Evolutionary conservation across 2,888 invertebrate genomes (phyloP), one percentile per base, ranked within the genome.

Genomic region (Heteropelma amictum): DNA sequence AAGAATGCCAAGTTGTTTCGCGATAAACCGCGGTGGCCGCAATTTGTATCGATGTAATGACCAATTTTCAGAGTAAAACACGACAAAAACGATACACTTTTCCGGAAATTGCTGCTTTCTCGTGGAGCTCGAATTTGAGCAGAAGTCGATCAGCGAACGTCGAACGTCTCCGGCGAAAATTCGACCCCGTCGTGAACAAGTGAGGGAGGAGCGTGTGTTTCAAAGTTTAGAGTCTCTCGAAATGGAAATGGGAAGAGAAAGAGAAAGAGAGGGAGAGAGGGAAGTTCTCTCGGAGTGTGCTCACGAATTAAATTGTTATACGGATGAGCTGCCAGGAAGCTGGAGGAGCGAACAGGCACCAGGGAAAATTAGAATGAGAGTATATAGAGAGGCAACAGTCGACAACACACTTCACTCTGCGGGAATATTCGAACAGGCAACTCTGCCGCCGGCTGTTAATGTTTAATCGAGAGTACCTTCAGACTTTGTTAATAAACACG

Each of bases 281-380:
- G 23, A n/a, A 78, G 80, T 81, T 80, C 82, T 85, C 68, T 63
- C 68, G 45, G 72, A 51, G 72, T 68, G 72, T 72, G 72, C 51
- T 76, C 63, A 38, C 84, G 86, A 88, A 88, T 88, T 88, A 88
- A 88, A 88, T 88, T 88, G 88, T 88, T 87, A 88, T 87, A 86
- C 88, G 87, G 85, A 85, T 85, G 79, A 76, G 63, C 72, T 76
- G 76, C 72, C 72, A 64, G 67, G 61, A 75, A 75, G 56, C 72
- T 67, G 61, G 33, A 75, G 67, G 61, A 75, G 65, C 61, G 70
- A 61, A 65, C 58, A 74, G 71, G 40, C 63, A 63, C 21, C 42
- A 35, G 51, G 51, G 28, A 12, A 49, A 38, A 53, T 19, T 40
- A 40, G 19, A 60, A 51, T 26, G 54, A 54, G 64, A 8, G 45